phyloP scores from a whole-genome alignment of 2,888 invertebrate genomes.

The Hyles lineata region DNA sequence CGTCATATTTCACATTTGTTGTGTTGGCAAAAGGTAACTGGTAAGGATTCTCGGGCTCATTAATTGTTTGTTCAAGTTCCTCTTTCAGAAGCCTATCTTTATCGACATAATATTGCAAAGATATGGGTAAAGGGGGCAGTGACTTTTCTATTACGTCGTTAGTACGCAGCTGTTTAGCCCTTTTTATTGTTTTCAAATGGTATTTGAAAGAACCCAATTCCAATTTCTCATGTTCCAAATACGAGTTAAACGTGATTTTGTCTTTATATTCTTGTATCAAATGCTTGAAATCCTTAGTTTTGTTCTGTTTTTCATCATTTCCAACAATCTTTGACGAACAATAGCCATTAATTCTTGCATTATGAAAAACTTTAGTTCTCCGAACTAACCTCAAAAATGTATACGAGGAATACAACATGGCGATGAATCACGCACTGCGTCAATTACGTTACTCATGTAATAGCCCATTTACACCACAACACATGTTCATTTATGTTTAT shows the following conservation, averaged over 20 bases:
- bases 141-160: constrained; percentile 54
- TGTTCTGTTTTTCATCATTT: constrained; percentile 40
- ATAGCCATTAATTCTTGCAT: constrained; percentile 54
- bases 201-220: constrained; percentile 68
- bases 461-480: not conserved
- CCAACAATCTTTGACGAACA: constrained; percentile 46
- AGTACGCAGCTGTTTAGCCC: constrained; percentile 53
- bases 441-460: not conserved
- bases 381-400: constrained; percentile 76
- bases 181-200: constrained; percentile 61
- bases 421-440: not conserved
- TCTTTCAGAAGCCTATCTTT: constrained; percentile 61
- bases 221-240: constrained; percentile 72
- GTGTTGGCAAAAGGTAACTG: constrained; percentile 70
- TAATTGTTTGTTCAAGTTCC: constrained; percentile 39
- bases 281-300: constrained; percentile 54
- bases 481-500: not conserved
- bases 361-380: constrained; percentile 54
- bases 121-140: constrained; percentile 78
- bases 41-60: constrained; percentile 55
- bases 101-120: constrained; percentile 79
- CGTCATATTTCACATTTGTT: constrained; percentile 51
- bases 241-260: constrained; percentile 75
- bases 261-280: constrained; percentile 65
- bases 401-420: constrained; percentile 60